A percentile compares a stretch with the other conserved stretches of the same genome.
Evolutionary conservation across 1,140 invertebrate species (phyloP).

Genomic region (Armadillidium nasatum): DNA sequence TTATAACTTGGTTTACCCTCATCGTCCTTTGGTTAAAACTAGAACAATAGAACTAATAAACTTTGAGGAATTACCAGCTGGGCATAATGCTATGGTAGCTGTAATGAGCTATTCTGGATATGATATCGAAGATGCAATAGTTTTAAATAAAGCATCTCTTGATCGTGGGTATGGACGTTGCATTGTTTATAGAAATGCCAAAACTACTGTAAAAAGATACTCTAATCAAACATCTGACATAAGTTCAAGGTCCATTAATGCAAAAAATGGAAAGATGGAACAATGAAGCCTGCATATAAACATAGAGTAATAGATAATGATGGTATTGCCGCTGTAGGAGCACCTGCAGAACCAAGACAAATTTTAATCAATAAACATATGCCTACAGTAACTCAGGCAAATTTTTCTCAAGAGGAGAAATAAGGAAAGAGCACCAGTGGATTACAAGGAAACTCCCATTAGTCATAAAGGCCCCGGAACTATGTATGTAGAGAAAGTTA

Average conservation of each 20-base stretch:
- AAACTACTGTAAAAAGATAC: conserved; percentile 85
- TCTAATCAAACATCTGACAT: conserved; percentile 88
- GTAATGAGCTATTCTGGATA: conserved; percentile 94
- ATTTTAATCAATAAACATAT: conserved; percentile 80
- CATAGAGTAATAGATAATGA: conserved; percentile 83
- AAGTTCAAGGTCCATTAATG: conserved; percentile 81
- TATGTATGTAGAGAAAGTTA: too few relatives aligned
- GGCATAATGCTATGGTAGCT: conserved; percentile 98
- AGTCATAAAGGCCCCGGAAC: conserved; percentile 74
- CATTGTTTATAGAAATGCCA: conserved; percentile 82
- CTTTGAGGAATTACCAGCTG: conserved; percentile 96
- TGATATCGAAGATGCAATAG: conserved; percentile 97
- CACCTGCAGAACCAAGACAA: conserved; percentile 29
- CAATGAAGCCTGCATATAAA: conserved; percentile 75
- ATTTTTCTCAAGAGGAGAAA: conserved; percentile 56
- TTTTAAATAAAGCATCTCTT: conserved; percentile 95
- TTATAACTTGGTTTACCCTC: too few relatives aligned
- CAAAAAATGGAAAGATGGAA: conserved; percentile 59
- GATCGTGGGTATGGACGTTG: conserved; percentile 81
- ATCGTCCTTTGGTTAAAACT: conserved; percentile 93
- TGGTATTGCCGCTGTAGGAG: conserved; percentile 84
- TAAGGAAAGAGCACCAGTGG: conserved; percentile 46
- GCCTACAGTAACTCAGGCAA: conserved; percentile 65
- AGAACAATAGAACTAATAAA: conserved; percentile 88
- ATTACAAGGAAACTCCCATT: conserved; percentile 61